These are phyloP conservation scores for Sturnus vulgaris DNA, from an alignment of 2,113 vertebrate species.

Conservation along the genomic window DNA sequence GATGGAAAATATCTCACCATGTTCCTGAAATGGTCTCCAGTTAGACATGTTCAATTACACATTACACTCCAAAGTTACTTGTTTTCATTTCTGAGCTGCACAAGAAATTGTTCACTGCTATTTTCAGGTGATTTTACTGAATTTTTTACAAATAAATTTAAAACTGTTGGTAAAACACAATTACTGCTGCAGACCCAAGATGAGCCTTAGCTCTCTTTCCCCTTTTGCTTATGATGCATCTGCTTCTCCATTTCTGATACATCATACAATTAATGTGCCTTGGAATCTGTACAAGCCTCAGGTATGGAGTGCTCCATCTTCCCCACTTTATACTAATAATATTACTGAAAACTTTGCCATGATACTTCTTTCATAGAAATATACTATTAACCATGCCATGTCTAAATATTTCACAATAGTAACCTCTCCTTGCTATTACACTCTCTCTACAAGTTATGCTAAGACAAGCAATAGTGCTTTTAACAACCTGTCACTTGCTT, in stretches of 20 bases:
- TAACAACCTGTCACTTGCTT: neutral
- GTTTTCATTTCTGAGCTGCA: neutral
- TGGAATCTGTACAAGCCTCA: neutral
- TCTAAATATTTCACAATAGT: neutral
- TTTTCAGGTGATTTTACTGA: neutral
- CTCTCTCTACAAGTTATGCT: neutral
- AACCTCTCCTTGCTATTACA: neutral
- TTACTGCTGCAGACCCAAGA: neutral
- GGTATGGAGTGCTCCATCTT: neutral
- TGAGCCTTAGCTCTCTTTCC: neutral
- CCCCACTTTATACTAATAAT: neutral
- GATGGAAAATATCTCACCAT: neutral
- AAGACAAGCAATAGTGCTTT: neutral
- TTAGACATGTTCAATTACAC: fast-evolving
- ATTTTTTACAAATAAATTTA: neutral
- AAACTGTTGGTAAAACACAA: neutral
- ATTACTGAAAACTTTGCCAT: neutral
- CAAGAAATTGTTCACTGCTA: neutral
- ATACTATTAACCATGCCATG: neutral
- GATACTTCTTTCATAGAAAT: neutral
- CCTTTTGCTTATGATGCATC: neutral
- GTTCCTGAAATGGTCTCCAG: neutral
- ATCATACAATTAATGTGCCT: neutral
- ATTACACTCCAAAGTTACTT: neutral
- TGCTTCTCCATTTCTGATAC: neutral